phyloP scores from a whole-genome alignment of 2,113 vertebrate genomes.

The Phycodurus eques region DNA sequence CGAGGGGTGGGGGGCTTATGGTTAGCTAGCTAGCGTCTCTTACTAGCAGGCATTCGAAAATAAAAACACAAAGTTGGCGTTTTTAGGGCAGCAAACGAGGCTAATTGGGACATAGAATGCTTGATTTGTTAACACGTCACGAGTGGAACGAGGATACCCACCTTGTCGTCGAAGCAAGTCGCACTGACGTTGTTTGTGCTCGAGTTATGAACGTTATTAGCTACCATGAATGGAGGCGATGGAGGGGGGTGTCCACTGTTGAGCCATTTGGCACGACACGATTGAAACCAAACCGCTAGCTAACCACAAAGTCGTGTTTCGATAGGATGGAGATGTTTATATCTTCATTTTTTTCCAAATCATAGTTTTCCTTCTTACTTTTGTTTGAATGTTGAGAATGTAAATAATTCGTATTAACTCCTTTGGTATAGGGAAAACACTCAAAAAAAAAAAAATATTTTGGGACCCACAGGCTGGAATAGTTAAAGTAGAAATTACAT shows the following conservation, averaged over 20 bases:
- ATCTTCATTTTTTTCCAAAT: background rate
- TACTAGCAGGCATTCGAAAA: conserved; percentile 13
- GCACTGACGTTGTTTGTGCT: conserved; percentile 16
- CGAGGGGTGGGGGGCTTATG: background rate
- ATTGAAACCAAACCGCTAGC: conserved; percentile 1
- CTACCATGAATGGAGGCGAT: conserved; percentile 33
- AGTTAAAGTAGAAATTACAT: too few species aligned
- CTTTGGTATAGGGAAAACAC: background rate
- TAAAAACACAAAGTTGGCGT: conserved; percentile 5
- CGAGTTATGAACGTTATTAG: conserved; percentile 52
- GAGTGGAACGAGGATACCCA: background rate
- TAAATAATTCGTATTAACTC: too few species aligned
- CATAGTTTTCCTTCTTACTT: too few species aligned
- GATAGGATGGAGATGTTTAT: background rate
- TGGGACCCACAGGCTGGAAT: background rate
- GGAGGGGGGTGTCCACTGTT: conserved; percentile 21
- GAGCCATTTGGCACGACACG: conserved; percentile 43
- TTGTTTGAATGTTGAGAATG: background rate
- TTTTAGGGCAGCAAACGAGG: background rate
- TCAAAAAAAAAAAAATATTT: background rate
- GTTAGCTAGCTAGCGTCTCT: conserved; percentile 55
- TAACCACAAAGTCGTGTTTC: background rate
- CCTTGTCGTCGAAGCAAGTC: background rate
- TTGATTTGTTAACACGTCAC: too few species aligned
- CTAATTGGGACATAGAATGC: background rate